Conservation (phyloP, 2,113 vertebrate species). For the Campylorhamphus procurvoides region DNA sequence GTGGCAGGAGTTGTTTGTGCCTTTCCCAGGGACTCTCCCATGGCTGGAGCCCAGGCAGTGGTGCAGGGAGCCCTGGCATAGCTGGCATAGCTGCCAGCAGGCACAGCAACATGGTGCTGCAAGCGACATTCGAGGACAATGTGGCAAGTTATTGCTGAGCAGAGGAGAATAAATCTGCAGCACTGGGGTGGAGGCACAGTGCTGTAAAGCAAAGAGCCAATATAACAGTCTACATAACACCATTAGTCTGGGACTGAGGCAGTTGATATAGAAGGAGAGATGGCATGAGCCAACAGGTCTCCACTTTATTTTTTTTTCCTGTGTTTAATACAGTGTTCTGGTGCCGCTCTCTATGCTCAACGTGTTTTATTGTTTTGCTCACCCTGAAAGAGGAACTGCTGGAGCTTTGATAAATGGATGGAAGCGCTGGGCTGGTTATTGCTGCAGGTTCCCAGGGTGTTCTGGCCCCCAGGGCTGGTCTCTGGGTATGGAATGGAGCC, state of each 20-base stretch:
- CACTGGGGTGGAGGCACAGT: neutral
- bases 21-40: neutral
- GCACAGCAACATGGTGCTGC: fast-evolving
- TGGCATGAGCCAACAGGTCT: slow-evolving; percentile 63
- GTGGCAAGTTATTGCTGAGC: neutral
- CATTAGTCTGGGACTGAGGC: slow-evolving; percentile 48
- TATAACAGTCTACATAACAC: slow-evolving; percentile 54
- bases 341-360: slow-evolving; percentile 27
- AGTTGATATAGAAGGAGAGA: slow-evolving; percentile 31
- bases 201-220: slow-evolving; percentile 52
- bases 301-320: slow-evolving; percentile 7
- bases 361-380: slow-evolving; percentile 56
- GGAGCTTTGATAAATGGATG: slow-evolving; percentile 13
- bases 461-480: neutral
- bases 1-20: neutral
- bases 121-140: neutral
- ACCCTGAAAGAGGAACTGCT: slow-evolving; percentile 43
- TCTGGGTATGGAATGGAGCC: fast-evolving
- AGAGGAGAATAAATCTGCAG: slow-evolving; percentile 37
- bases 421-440: neutral
- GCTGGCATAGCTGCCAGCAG: neutral
- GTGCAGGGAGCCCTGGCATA: fast-evolving
- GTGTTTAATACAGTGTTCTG: slow-evolving; percentile 39
- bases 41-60: fast-evolving
- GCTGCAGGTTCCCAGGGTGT: neutral